Base-by-base conservation (phyloP, 2,888 invertebrate species). In the Andricus curvator region DNA sequence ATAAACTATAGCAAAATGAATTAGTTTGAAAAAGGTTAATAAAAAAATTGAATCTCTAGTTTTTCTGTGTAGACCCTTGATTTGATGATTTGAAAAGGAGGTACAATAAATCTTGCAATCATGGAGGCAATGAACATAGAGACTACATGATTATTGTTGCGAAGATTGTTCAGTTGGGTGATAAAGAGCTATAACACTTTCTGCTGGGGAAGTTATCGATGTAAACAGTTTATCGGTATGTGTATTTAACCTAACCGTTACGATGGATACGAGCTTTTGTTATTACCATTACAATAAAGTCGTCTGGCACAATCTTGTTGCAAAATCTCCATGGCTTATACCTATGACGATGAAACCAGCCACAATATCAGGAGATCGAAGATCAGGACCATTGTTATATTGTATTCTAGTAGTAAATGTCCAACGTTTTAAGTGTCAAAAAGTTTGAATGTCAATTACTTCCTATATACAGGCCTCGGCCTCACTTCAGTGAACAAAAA, bases 381-480 rank as follows among this genome's bases (percentile, higher is more conserved):
- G 84, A 88, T 88, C 86, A 86, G 78, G 77, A 79, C 77, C 83
- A 88, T 88, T 85, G 86, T 89, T 86, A 80, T 68, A 78, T 37
- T 74, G 29, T 74, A n/a, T 37, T 70, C 17, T 70, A 33, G 29
- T 51, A 51, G 48, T 70, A 48, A 37, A 48, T 48, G 8, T 48
- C 22, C 48, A 70, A 70, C 44, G 9, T 48, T 70, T 29, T 4
- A 29, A 51, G 70, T 70, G 20, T 51, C 70, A 51, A 29, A 9
- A 51, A 48, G 51, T 70, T 82, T 64, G 82, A 80, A 79, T 78
- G 80, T 82, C 81, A 80, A 81, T 33, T 77, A 41, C 60, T 48
- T 51, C 51, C 68, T 44, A 51, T 51, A 51, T 48, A 37, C 8
- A 37, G 37, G 37, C 37, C 8, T 37, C 37, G 37, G 1, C 6